Evolutionary conservation across 1,140 invertebrate genomes (phyloP), one percentile per base, ranked within the genome.

Genomic region (Drosophila novamexicana): DNA sequence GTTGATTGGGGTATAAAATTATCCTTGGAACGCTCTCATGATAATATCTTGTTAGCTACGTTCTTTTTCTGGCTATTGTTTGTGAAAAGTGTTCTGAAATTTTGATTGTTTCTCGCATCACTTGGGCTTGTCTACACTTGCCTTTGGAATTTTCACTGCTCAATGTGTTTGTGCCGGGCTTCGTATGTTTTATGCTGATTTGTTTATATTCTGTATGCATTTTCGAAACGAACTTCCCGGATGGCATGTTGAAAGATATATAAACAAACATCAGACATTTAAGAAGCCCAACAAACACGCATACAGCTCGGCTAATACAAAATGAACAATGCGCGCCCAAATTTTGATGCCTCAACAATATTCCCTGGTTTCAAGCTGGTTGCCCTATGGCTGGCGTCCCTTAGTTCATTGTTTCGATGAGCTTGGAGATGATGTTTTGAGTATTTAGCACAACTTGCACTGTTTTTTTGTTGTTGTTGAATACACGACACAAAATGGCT

Each of bases 221-320:
- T 86, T 86, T 90, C 77, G 85, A 89, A 89, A 89, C 81, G 79
- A 84, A 89, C 84, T 89, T 89, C 84, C 84, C 84, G 84, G 84
- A 89, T 89, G 85, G 85, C 77, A 90, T 76, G 84, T 74, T 90
- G 84, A 89, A 73, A 90, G 84, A 90, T 90, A 89, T 89, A 89
- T 90, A 89, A 89, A 89, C 80, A 89, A 88, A 81, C 64, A 81
- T 61, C 69, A 69, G 69, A 73, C 77, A 80, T 86, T 86, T 63
- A 86, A 79, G 72, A 86, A 68, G 68, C 82, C 64, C 52, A 54
- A 36, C 40, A 65, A 32, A 61, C 47, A 49, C 9, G 58, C 39
- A 59, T 12, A 52, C 47, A 69, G 14, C 37, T 22, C 18, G 16
- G 16, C 29, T 18, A 45, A 75, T 47, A 75, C 53, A 54, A 67